Evolutionary conservation across 2,797 vertebrate species (phyloP), one percentile per base, ranked within the genome.

Genomic region (Danio kyathit): DNA sequence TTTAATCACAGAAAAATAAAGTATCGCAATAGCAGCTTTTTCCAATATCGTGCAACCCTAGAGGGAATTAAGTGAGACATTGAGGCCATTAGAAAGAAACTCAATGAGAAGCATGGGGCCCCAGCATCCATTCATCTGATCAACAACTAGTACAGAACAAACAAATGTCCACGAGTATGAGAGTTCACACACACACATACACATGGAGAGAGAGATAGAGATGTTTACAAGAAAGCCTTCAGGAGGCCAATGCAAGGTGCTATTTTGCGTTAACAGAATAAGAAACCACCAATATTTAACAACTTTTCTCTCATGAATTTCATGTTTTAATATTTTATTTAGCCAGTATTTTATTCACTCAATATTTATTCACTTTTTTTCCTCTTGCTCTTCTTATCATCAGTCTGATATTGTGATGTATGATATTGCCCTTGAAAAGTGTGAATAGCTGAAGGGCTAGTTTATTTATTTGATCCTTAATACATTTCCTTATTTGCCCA

Each of bases 71-170:
- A 29, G 41, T 64, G 12, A 64, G 64, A 60, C 7, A 19, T 57
- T 52, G 57, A 60, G 72, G 72, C 57, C 64, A 76, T 8, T 10
- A 14, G 77, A 49, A n/a, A 43, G 72, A 64, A 74, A 52, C 43
- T 19, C n/a, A 70, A 67, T 14, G 19, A 59, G 38, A 56, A 63
- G 54, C 41, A 80, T 41, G 11, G 65, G 80, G 66, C 41, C 44
- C 65, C 78, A 64, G 7, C 72, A 67, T 67, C 46, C 21, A 59
- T 64, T 71, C 48, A 67, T 76, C 69, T 74, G 57, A 81, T 77
- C 59, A 76, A 46, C 49, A 69, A 54, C 61, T 16, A 84, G 48
- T 59, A 52, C 41, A 76, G 54, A 71, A 63, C 54, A 79, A 56
- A 80, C 71, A 74, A 43, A 63, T 63, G 70, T 54, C 5, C 70